Percentiles rank a stretch among this genome's conserved stretches.
Conservation (phyloP, 1,140 invertebrate species). For the Acromyrmex heyeri region DNA sequence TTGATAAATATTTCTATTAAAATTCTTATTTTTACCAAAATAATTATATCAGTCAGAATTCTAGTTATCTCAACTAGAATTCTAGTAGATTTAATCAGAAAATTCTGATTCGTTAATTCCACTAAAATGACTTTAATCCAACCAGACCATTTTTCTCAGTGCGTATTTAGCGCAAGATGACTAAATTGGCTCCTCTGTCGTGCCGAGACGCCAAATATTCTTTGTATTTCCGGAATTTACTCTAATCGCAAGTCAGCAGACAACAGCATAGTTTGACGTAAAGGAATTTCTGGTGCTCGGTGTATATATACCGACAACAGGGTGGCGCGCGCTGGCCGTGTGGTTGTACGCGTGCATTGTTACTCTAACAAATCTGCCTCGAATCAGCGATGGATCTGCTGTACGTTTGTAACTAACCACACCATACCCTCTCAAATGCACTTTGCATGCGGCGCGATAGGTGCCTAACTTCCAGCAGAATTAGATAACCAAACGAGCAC, state of each 20-base stretch:
- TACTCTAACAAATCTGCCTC: conserved; percentile 55
- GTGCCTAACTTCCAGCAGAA: conserved; percentile 57
- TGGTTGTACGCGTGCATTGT: conserved; percentile 18
- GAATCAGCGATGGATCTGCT: conserved; percentile 60
- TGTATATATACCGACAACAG: neutral
- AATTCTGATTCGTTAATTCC: too few relatives aligned
- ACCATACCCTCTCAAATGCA: conserved; percentile 47
- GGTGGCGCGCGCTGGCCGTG: neutral
- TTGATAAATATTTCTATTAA: too few relatives aligned
- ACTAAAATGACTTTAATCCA: too few relatives aligned
- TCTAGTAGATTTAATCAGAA: too few relatives aligned
- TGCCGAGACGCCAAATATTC: conserved; percentile 32
- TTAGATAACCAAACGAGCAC: conserved; percentile 62
- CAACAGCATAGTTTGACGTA: conserved; percentile 50
- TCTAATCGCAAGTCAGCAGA: conserved; percentile 46
- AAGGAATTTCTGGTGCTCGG: conserved; percentile 42
- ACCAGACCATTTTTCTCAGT: too few relatives aligned
- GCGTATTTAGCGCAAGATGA: too few relatives aligned
- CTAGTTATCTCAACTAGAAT: too few relatives aligned
- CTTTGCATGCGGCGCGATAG: conserved; percentile 60
- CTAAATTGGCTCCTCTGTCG: conserved; percentile 1
- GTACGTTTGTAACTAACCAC: conserved; percentile 60
- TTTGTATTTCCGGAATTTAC: conserved; percentile 52
- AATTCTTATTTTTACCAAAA: too few relatives aligned
- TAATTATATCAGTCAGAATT: too few relatives aligned